These are phyloP conservation scores for Drosophila helvetica DNA, from an alignment of 2,888 invertebrate species.

Conservation along the genomic window DNA sequence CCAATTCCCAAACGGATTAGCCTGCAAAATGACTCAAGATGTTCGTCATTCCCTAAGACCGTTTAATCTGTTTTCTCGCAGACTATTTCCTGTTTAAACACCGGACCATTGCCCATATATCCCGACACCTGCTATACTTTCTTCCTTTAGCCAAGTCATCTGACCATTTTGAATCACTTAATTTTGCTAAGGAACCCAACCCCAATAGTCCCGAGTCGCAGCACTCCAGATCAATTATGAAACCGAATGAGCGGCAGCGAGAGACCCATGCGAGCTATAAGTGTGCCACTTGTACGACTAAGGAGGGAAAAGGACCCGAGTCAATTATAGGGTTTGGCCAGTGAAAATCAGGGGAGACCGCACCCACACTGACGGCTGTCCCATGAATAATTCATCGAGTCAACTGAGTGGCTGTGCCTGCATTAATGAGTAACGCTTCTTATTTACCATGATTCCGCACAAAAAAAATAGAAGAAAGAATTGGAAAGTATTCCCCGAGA, in stretches of 20 bases:
- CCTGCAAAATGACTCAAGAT: neutral
- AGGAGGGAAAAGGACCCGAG: conserved; percentile 31
- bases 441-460: conserved; percentile 76
- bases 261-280: conserved; percentile 41
- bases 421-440: conserved; percentile 76
- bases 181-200: conserved; percentile 40
- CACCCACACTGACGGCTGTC: conserved; percentile 51
- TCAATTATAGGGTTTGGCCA: conserved; percentile 54
- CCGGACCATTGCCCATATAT: conserved; percentile 4
- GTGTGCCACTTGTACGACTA: conserved; percentile 66
- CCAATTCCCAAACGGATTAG: neutral
- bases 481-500: conserved; percentile 35
- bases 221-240: conserved; percentile 61
- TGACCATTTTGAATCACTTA: conserved; percentile 64
- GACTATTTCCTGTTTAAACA: conserved; percentile 9
- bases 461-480: conserved; percentile 56
- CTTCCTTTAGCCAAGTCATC: conserved; percentile 50
- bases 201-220: conserved; percentile 39
- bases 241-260: neutral
- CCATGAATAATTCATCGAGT: conserved; percentile 73
- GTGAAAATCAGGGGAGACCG: conserved; percentile 24
- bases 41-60: neutral
- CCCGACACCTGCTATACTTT: conserved; percentile 58
- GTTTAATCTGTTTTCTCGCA: conserved; percentile 1
- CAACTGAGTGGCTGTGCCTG: conserved; percentile 50